phyloP scores from a whole-genome alignment of 2,888 invertebrate genomes.

The Spicauda simplicius region DNA sequence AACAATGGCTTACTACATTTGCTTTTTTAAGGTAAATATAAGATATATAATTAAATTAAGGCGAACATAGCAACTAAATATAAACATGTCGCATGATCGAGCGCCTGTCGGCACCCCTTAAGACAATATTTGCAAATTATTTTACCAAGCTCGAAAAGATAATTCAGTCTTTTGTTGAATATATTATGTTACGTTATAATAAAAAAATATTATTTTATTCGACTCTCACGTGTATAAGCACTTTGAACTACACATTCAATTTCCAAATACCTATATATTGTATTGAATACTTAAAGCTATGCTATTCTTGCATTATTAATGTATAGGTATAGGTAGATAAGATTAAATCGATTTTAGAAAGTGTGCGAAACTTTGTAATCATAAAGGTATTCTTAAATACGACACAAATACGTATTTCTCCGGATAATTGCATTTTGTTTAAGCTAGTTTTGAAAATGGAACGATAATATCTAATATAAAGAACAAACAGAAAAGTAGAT shows the following conservation, averaged over 20 bases:
- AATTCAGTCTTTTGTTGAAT: not conserved
- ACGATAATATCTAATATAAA: too few relatives aligned
- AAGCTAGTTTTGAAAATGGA: too few relatives aligned
- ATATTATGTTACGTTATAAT: not conserved
- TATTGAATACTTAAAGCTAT: not conserved
- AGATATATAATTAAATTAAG: not conserved
- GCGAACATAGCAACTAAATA: conserved; percentile 36
- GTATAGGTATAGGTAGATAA: too few relatives aligned
- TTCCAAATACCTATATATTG: too few relatives aligned
- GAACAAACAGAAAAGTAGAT: too few relatives aligned
- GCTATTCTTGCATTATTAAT: not conserved
- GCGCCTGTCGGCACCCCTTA: conserved; percentile 37
- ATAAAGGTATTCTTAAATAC: too few relatives aligned
- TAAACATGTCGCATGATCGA: conserved; percentile 37
- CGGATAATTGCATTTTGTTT: too few relatives aligned
- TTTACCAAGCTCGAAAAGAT: conserved; percentile 11
- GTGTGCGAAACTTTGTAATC: too few relatives aligned
- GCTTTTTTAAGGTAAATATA: not conserved
- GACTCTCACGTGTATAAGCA: not conserved
- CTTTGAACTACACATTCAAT: not conserved
- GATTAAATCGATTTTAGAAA: too few relatives aligned
- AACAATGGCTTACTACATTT: not conserved
- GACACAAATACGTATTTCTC: too few relatives aligned
- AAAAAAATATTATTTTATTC: not conserved
- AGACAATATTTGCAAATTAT: conserved; percentile 40